Evolutionary conservation across 2,888 invertebrate genomes (phyloP).

Genomic region (Maniola hyperantus): DNA sequence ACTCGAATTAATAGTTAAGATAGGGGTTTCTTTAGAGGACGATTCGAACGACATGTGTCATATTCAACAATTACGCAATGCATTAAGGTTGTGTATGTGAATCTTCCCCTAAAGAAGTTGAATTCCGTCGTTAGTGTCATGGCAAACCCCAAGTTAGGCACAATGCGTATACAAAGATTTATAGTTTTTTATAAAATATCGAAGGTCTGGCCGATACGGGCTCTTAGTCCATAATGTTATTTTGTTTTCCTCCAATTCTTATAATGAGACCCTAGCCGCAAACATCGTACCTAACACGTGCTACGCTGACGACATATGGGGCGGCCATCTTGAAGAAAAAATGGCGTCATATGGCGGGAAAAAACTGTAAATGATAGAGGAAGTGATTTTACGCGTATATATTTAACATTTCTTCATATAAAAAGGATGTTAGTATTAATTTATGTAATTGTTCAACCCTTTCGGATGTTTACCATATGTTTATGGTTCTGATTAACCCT

Average conservation of each 20-base stretch:
- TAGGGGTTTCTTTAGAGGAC: too few species aligned
- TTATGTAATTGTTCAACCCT: constrained; percentile 79
- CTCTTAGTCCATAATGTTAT: too few species aligned
- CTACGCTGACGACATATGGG: constrained; percentile 64
- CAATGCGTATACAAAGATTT: too few species aligned
- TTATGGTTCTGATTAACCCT: constrained; percentile 66
- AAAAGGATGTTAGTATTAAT: constrained; percentile 76
- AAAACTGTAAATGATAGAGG: constrained; percentile 70
- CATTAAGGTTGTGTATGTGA: too few species aligned
- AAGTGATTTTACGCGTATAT: constrained; percentile 78
- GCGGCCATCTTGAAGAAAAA: constrained; percentile 64
- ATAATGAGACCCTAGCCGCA: constrained; percentile 29
- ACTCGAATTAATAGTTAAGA: too few species aligned
- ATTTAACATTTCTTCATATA: constrained; percentile 64
- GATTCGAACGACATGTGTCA: too few species aligned
- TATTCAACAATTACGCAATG: too few species aligned
- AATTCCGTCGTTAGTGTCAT: too few species aligned
- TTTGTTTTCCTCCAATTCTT: constrained; percentile 22
- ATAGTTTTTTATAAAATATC: too few species aligned
- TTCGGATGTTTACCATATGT: constrained; percentile 72
- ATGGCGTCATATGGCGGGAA: constrained; percentile 72
- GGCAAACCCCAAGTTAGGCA: too few species aligned
- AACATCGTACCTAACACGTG: constrained; percentile 57
- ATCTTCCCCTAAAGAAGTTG: too few species aligned
- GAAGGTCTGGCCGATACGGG: too few species aligned